Evolutionary conservation across 2,113 vertebrate species (phyloP), one percentile per base, ranked within the genome.

Genomic region (Balaeniceps rex): DNA sequence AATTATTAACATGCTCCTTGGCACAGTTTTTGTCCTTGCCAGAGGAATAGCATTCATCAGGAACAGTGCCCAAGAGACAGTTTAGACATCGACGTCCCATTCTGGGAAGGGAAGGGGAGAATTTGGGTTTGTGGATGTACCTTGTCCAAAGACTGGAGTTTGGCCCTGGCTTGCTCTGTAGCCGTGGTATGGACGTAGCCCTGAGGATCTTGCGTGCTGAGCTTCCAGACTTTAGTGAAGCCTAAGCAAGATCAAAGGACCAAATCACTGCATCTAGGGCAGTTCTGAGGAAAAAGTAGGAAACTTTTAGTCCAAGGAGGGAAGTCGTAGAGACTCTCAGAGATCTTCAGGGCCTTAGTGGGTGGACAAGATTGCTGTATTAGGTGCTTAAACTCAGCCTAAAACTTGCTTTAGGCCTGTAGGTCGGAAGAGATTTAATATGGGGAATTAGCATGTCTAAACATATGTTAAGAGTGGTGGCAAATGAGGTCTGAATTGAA

Each of bases 151-250:
- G 33, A 36, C 46, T 58, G 31, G 19, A 31, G 5, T 51, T 70
- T 54, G 42, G 11, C 29, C 13, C 74, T 58, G 33, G 40, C 21
- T 82, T 78, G 42, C 11, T 75, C n/a, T 51, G 36, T 34, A 78
- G 31, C 34, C 3, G 3, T 21, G 15, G 10, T 24, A 34, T 8
- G 5, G 3, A 26, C 1, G 3, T 12, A 51, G 36, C 19, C n/a
- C 61, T 63, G 42, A 8, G 19, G 4, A 57, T 49, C 54, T 87
- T 0, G 0, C 14, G 31, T 47, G 47, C 29, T 46, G 29, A 83
- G 29, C 22, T 87, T 87, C 49, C 28, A 88, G 72, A 74, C 6
- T 15, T 89, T 51, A 38, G 19, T 42, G 46, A 71, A 93, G 18
- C 5, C 17, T 77, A 49, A 69, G 24, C 11, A 61, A 52, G 31